phyloP scores from a whole-genome alignment of 1,140 invertebrate genomes.

The Harpegnathos saltator region DNA sequence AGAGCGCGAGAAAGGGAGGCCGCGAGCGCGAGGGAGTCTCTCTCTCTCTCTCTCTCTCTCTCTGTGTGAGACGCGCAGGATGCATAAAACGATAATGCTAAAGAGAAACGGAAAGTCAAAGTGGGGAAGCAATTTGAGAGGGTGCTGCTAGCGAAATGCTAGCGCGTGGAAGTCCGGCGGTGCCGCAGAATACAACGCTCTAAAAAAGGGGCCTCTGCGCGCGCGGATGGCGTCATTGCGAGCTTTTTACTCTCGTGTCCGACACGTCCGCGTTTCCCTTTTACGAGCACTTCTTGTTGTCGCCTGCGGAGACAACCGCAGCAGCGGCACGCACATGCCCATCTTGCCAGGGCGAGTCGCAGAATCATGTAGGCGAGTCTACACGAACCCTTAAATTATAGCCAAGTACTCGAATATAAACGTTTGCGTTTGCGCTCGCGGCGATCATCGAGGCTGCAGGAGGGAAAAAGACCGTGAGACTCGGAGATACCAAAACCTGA shows the following conservation, averaged over 20 bases:
- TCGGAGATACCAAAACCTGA: too few relatives aligned
- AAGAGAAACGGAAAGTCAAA: conserved; percentile 58
- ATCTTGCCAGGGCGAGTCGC: background rate
- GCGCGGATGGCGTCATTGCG: conserved; percentile 73
- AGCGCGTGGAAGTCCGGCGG: conserved; percentile 37
- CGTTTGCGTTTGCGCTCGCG: background rate
- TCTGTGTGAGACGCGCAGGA: background rate
- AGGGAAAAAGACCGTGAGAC: too few relatives aligned
- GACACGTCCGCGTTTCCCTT: conserved; percentile 72
- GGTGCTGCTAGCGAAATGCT: conserved; percentile 46
- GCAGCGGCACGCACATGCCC: conserved; percentile 7
- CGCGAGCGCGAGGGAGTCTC: too few relatives aligned
- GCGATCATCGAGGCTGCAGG: background rate
- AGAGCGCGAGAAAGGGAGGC: background rate
- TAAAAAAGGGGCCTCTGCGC: conserved; percentile 78
- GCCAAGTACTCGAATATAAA: background rate
- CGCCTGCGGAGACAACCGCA: conserved; percentile 36
- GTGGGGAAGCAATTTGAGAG: conserved; percentile 42
- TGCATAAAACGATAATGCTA: conserved; percentile 16
- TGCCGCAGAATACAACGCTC: conserved; percentile 59
- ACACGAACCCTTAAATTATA: conserved; percentile 1
- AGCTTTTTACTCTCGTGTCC: conserved; percentile 74
- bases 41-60: too few relatives aligned
- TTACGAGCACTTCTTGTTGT: conserved; percentile 73
- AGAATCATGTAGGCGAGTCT: conserved; percentile 5